Evolutionary conservation across 2,113 vertebrate genomes (phyloP).

Genomic region (Corydoras maculifer): DNA sequence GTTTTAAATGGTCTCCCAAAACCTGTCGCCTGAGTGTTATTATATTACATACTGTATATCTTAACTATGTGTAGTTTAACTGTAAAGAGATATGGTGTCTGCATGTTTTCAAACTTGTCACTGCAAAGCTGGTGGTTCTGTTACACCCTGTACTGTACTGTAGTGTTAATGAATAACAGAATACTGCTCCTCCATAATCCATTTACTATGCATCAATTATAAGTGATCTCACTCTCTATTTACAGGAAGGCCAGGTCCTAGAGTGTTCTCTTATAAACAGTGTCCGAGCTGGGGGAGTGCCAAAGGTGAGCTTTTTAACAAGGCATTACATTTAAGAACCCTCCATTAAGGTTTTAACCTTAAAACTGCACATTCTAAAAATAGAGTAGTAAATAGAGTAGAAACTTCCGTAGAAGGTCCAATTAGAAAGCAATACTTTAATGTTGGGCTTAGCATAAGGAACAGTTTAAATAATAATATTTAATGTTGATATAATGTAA

Average conservation of each 20-base stretch:
- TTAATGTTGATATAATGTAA: too few relatives aligned
- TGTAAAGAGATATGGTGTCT: not conserved
- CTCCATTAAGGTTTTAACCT: too few relatives aligned
- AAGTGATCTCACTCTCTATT: slow-evolving; percentile 1
- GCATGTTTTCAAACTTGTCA: slow-evolving; percentile 1
- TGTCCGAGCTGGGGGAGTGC: slow-evolving; percentile 78
- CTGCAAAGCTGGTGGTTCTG: not conserved
- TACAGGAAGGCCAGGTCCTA: slow-evolving; percentile 92
- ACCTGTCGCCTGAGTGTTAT: not conserved
- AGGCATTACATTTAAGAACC: slow-evolving; percentile 8
- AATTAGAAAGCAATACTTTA: too few relatives aligned
- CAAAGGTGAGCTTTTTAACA: slow-evolving; percentile 75
- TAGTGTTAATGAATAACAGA: slow-evolving; percentile 31
- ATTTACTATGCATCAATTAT: slow-evolving; percentile 4
- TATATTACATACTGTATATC: not conserved
- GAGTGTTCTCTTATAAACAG: slow-evolving; percentile 98
- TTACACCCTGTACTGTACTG: slow-evolving; percentile 14
- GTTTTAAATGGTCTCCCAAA: not conserved
- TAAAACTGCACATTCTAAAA: too few relatives aligned
- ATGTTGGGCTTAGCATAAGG: too few relatives aligned
- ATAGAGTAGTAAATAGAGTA: too few relatives aligned
- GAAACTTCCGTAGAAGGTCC: too few relatives aligned
- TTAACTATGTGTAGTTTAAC: not conserved
- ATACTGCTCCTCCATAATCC: slow-evolving; percentile 12
- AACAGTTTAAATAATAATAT: too few relatives aligned